Evolutionary conservation across 35 echinoderm and acorn worm species (phyloP), one percentile per base, ranked within the genome.

Genomic region (Heliocidaris tuberculata): DNA sequence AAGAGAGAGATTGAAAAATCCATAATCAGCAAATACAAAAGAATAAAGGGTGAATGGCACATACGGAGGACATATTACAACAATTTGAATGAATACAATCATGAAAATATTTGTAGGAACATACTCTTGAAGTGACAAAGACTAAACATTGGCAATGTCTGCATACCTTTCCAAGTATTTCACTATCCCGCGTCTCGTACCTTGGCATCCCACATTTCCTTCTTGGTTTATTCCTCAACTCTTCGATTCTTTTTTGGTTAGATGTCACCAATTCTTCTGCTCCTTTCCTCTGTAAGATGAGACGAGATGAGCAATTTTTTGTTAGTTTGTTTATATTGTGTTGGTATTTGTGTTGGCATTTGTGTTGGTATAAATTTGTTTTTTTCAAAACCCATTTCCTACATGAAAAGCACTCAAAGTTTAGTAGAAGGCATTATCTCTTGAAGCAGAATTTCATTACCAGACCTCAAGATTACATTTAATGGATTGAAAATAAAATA

Each of bases 91-190:
- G 35, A 42, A 42, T 42, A 42, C 35, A 42, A 42, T 42, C 35
- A 42, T 42, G 35, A 85, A 85, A 16, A 85, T 85, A 29, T 85
- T 29, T 85, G 70, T 85, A 85, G 15, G 4, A 85, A 85, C 15
- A 16, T 85, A 85, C 15, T 19, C 15, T 85, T 42, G 35, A 42
- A 42, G 0, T 42, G 35, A 42, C 35, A 71, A 16, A 27, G 24
- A 12, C 52, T 56, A 10, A 9, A 56, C 52, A 56, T 56, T 12
- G 65, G 27, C 27, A 78, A 19, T n/a, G 8, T 27, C 65, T 78
- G 27, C 65, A 78, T n/a, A 97, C 95, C 95, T 96, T 96, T 54
- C 97, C 97, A 30, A 98, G 90, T 86, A 98, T 94, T 31, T 95
- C 96, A 24, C 92, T 61, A 93, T 98, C 96, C 94, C 94, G 96